These are phyloP conservation scores for Homalodisca vitripennis DNA, from an alignment of 1,140 invertebrate species.

Conservation along the genomic window DNA sequence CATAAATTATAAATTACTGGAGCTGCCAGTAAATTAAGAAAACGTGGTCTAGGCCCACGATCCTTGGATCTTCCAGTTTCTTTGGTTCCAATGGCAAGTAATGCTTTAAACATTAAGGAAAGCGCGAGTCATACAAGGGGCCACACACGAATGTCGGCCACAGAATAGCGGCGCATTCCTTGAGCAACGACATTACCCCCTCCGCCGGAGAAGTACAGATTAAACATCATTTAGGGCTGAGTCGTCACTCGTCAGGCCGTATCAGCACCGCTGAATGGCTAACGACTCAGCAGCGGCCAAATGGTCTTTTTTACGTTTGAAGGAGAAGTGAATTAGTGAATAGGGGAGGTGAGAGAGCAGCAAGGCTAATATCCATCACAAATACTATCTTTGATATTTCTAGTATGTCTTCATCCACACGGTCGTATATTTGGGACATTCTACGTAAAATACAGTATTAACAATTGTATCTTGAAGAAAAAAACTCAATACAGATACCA, in stretches of 20 bases:
- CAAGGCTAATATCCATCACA: too few species aligned
- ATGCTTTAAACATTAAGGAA: conserved; percentile 28
- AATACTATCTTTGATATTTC: too few species aligned
- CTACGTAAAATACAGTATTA: too few species aligned
- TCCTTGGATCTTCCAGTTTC: conserved; percentile 17
- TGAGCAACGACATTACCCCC: conserved; percentile 15
- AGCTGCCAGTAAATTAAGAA: conserved; percentile 31
- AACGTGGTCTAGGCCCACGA: conserved; percentile 16
- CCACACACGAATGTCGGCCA: conserved; percentile 14
- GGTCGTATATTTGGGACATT: too few species aligned
- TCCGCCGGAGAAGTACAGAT: conserved; percentile 12
- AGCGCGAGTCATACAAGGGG: conserved; percentile 28
- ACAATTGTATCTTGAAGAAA: too few species aligned
- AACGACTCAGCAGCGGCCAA: conserved; percentile 3
- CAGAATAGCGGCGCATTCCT: background rate
- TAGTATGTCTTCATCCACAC: too few species aligned
- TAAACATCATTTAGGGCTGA: conserved; percentile 27
- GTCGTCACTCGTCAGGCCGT: too few species aligned
- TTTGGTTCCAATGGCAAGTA: conserved; percentile 26
- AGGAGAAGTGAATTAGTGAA: too few species aligned
- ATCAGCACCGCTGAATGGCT: too few species aligned
- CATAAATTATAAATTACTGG: too few species aligned
- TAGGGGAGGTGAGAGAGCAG: too few species aligned
- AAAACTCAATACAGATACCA: too few species aligned
- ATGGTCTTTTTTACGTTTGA: background rate